phyloP scores from a whole-genome alignment of 2,888 invertebrate species.

The Tholera decimalis region DNA sequence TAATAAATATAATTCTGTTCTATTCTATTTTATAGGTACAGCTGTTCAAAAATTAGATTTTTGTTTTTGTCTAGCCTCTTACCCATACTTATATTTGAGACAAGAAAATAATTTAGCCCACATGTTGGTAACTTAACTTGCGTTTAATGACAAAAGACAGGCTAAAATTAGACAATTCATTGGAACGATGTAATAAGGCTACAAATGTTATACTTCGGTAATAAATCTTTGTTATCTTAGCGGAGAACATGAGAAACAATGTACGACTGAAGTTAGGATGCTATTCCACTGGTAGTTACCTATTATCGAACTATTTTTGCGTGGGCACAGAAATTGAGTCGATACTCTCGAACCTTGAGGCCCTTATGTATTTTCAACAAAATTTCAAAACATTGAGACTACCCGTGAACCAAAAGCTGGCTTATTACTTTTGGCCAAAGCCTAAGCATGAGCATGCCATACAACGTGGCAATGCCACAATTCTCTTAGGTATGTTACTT shows the following conservation, averaged over 20 bases:
- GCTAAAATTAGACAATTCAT: slow-evolving; percentile 26
- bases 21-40: no score
- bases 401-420: no score
- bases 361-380: no score
- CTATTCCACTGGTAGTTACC: slow-evolving; percentile 23
- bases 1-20: no score
- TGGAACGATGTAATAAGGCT: slow-evolving; percentile 27
- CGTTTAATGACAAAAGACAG: not conserved
- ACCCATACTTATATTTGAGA: not conserved
- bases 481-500: no score
- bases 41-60: no score
- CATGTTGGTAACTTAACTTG: not conserved
- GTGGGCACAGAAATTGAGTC: no score
- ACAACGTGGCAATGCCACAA: no score
- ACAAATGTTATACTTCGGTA: slow-evolving; percentile 50
- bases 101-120: not conserved
- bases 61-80: not conserved
- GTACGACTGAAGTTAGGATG: slow-evolving; percentile 33
- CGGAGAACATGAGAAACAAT: slow-evolving; percentile 51
- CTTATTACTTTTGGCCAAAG: no score
- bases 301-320: not conserved
- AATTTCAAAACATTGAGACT: no score
- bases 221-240: slow-evolving; percentile 64
- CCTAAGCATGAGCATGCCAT: no score
- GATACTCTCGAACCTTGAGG: no score